A percentile compares a stretch with the other conserved stretches of the same genome.
Conservation (phyloP, 2,113 vertebrate species). For the Colaptes auratus region DNA sequence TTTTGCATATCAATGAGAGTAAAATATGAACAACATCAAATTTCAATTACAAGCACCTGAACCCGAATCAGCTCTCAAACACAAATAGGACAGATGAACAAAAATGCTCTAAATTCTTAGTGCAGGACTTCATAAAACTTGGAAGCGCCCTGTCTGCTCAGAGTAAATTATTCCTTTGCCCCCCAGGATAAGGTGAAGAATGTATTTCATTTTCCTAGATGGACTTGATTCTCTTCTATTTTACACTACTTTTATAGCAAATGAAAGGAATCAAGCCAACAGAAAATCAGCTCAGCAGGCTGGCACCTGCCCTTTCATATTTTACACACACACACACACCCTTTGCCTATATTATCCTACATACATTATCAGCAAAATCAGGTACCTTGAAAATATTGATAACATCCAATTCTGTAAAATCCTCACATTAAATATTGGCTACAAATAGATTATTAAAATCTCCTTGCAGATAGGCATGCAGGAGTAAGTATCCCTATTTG, state of each 20-base stretch:
- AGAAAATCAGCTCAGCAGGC: neutral
- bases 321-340: neutral
- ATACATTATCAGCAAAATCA: neutral
- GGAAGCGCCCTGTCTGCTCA: neutral
- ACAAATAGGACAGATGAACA: neutral
- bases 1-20: constrained; percentile 49
- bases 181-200: neutral
- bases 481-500: neutral
- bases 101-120: neutral
- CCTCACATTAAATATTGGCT: neutral
- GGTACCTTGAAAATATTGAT: neutral
- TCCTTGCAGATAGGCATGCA: neutral
- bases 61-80: constrained; percentile 11
- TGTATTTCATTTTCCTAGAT: neutral
- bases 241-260: neutral
- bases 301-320: neutral
- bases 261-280: neutral
- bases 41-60: constrained; percentile 31
- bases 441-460: neutral
- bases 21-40: constrained; percentile 31
- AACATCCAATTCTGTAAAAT: neutral
- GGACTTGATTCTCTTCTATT: neutral
- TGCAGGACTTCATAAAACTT: neutral
- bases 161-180: neutral
- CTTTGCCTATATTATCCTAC: neutral